Evolutionary conservation across 2,113 vertebrate species (phyloP).

Genomic region (Oryzias celebensis): DNA sequence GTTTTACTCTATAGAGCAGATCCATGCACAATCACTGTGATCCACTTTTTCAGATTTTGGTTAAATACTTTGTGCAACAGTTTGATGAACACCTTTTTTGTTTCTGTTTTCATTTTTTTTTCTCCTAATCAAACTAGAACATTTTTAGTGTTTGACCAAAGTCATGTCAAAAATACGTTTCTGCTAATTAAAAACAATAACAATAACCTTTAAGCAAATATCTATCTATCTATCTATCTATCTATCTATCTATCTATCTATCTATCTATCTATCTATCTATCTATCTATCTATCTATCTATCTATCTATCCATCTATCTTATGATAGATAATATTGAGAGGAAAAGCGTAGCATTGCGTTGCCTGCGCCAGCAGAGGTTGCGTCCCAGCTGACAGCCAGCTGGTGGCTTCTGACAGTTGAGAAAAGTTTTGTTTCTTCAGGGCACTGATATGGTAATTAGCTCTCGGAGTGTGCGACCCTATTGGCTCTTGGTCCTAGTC

Average conservation of each 20-base stretch:
- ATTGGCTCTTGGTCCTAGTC: slow-evolving; percentile 86
- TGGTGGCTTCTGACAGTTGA: slow-evolving; percentile 87
- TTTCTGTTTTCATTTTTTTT: too few species aligned
- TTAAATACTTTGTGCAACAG: neutral
- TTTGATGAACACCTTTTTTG: neutral
- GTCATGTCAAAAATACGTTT: too few species aligned
- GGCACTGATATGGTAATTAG: slow-evolving; percentile 91
- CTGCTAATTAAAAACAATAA: neutral
- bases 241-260: slow-evolving; percentile 13
- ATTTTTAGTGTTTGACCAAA: too few species aligned
- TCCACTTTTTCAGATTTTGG: slow-evolving; percentile 22
- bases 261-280: slow-evolving; percentile 18
- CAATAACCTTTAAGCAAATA: neutral
- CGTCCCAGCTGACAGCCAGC: slow-evolving; percentile 92
- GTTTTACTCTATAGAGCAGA: slow-evolving; percentile 69
- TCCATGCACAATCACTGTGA: slow-evolving; percentile 12
- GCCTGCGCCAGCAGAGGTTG: slow-evolving; percentile 53
- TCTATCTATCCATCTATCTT: slow-evolving; percentile 5
- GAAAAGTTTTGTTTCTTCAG: slow-evolving; percentile 88
- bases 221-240: slow-evolving; percentile 7
- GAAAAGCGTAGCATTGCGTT: neutral
- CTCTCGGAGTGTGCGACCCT: slow-evolving; percentile 67
- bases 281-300: slow-evolving; percentile 14
- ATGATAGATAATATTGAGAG: too few species aligned
- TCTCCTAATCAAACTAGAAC: too few species aligned